These are phyloP conservation scores for Gorsachius goisagi DNA, from an alignment of 2,113 vertebrate species.

Conservation along the genomic window DNA sequence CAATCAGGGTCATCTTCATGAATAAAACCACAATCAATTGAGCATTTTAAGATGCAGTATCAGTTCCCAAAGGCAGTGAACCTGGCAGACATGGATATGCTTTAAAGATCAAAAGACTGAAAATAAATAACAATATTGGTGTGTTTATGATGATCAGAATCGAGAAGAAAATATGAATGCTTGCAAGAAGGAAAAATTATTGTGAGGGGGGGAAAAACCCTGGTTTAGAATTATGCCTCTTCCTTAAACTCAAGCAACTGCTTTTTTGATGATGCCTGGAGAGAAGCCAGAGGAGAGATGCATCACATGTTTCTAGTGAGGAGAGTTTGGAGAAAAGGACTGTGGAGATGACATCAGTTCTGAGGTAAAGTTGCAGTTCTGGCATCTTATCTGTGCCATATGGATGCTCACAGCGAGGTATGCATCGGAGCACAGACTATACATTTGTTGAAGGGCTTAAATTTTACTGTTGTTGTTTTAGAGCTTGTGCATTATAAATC, in stretches of 20 bases:
- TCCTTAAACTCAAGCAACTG: background rate
- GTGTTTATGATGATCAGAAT: background rate
- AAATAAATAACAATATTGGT: background rate
- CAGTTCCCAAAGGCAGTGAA: background rate
- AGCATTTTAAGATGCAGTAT: background rate
- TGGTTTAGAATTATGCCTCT: background rate
- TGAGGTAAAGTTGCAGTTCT: background rate
- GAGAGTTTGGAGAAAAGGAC: background rate
- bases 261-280: background rate
- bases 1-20: background rate
- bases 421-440: background rate
- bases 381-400: background rate
- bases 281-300: background rate
- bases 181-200: background rate
- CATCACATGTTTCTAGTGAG: background rate
- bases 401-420: background rate
- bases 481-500: background rate
- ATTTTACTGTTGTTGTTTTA: background rate
- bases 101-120: background rate
- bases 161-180: background rate
- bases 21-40: background rate
- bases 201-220: fast-evolving
- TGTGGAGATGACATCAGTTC: background rate
- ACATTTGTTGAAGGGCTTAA: background rate
- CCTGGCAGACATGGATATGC: background rate